These are phyloP conservation scores for human DNA, from an alignment of 2,113 vertebrate species.

Conservation along the genomic window GRCh38 chr3:63920501-63921000, in stretches of 20 bases:
- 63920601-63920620: background rate
- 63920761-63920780: constrained; percentile 58
- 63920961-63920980: constrained; percentile 30
- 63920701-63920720: constrained; percentile 15
- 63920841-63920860: constrained; percentile 46
- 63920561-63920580: constrained; percentile 8
- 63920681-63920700: background rate
- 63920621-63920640: background rate
- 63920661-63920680: constrained; percentile 17
- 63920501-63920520: background rate
- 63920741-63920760: constrained; percentile 50
- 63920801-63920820: constrained; percentile 41
- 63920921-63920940: constrained; percentile 66
- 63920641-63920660: background rate
- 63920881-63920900: constrained; percentile 63
- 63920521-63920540: background rate
- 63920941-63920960: constrained; percentile 64
- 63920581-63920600: background rate
- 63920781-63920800: constrained; percentile 55
- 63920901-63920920: constrained; percentile 51
- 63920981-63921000: constrained; percentile 52
- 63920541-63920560: constrained; percentile 5
- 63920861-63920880: constrained; percentile 50
- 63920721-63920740: constrained; percentile 25
- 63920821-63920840: constrained; percentile 56